A percentile compares a stretch with the other conserved stretches of the same genome.
Conservation (phyloP, 2,888 invertebrate genomes). For the Scaptomyza polygonia region DNA sequence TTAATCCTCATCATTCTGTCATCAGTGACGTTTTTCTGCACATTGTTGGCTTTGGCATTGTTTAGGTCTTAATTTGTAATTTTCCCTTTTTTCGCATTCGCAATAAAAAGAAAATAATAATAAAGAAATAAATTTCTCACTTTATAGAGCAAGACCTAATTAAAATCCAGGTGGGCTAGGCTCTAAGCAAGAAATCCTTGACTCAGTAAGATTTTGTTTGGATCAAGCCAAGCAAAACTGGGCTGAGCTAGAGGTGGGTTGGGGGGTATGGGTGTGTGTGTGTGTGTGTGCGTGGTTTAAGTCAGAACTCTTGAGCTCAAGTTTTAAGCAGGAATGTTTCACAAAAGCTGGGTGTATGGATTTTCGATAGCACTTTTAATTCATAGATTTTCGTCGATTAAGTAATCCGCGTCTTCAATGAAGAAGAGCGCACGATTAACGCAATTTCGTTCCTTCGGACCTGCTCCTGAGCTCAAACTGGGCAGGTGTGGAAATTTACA, state of each 20-base stretch:
- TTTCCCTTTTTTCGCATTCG: conserved; percentile 51
- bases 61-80: conserved; percentile 74
- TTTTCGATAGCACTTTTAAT: conserved; percentile 69
- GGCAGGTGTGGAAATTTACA: conserved; percentile 53
- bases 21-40: conserved; percentile 81
- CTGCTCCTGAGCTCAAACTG: conserved; percentile 4
- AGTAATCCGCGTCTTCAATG: conserved; percentile 73
- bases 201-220: conserved; percentile 7
- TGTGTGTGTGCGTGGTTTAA: conserved; percentile 53
- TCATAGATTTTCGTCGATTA: conserved; percentile 74
- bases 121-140: conserved; percentile 43
- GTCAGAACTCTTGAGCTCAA: conserved; percentile 53
- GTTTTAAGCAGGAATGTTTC: conserved; percentile 50
- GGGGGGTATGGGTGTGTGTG: conserved; percentile 17
- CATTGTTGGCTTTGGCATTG: conserved; percentile 71
- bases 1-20: conserved; percentile 84
- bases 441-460: conserved; percentile 49
- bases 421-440: conserved; percentile 66
- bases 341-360: conserved; percentile 41
- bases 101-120: conserved; percentile 34
- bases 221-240: conserved; percentile 28
- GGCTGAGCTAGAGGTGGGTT: conserved; percentile 20
- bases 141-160: conserved; percentile 41
- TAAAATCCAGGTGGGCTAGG: conserved; percentile 9
- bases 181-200: conserved; percentile 17